Evolutionary conservation across 2,113 vertebrate genomes (phyloP).

Genomic region (Orientallactaga bullata): DNA sequence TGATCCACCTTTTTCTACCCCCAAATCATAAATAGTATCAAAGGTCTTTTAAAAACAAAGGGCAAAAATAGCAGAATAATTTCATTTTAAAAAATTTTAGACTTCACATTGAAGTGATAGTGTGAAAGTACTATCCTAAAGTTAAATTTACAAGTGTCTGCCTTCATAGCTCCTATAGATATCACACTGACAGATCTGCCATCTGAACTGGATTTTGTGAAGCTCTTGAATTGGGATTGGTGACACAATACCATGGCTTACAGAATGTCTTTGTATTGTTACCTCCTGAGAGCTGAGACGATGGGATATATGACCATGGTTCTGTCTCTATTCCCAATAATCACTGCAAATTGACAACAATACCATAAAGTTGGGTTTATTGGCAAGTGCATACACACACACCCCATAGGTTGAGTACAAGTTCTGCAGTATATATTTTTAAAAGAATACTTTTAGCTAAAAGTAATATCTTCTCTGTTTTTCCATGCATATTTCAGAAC

Average conservation of each 20-base stretch:
- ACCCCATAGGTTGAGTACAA: background rate
- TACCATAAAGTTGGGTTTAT: constrained; percentile 42
- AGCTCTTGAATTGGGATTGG: constrained; percentile 31
- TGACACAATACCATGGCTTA: constrained; percentile 41
- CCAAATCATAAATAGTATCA: constrained; percentile 9
- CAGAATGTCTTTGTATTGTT: constrained; percentile 51
- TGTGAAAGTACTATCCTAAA: constrained; percentile 51
- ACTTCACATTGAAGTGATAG: constrained; percentile 37
- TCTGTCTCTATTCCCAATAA: constrained; percentile 49
- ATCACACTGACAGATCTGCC: constrained; percentile 48
- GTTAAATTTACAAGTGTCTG: constrained; percentile 63
- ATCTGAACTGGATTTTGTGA: constrained; percentile 53
- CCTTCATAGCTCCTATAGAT: constrained; percentile 50
- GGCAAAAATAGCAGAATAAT: constrained; percentile 40
- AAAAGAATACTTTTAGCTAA: constrained; percentile 42
- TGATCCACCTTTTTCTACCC: background rate
- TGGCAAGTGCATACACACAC: background rate
- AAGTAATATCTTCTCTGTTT: constrained; percentile 31
- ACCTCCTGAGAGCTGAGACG: background rate
- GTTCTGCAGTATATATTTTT: background rate
- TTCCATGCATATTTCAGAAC: constrained; percentile 52
- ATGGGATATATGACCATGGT: constrained; percentile 41
- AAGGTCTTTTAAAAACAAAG: constrained; percentile 44
- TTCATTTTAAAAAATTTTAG: constrained; percentile 39
- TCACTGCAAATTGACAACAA: constrained; percentile 33